Evolutionary conservation across 35 echinoderm and acorn worm genomes (phyloP).

Genomic region (Ophioderma brevispina): DNA sequence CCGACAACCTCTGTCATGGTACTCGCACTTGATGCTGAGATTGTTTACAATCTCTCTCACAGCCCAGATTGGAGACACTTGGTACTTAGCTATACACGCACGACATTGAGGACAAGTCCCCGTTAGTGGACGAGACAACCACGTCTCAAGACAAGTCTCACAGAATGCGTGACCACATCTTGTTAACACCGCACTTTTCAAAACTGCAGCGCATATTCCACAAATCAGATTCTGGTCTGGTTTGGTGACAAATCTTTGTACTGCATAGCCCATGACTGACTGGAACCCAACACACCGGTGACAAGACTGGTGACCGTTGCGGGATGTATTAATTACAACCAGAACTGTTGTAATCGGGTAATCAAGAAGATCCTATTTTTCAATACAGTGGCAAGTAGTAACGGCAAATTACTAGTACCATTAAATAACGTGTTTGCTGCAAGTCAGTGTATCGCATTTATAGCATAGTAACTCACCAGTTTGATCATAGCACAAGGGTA

Average conservation of each 20-base stretch:
- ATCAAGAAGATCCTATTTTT: too few relatives aligned
- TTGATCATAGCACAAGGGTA: too few relatives aligned
- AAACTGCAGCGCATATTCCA: constrained; percentile 84
- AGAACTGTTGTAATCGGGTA: too few relatives aligned
- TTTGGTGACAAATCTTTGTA: constrained; percentile 70
- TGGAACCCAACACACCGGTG: neutral
- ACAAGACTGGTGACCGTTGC: neutral
- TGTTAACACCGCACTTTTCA: constrained; percentile 76
- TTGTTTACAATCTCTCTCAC: constrained; percentile 81
- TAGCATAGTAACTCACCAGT: too few relatives aligned
- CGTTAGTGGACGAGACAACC: constrained; percentile 74
- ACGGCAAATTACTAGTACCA: too few relatives aligned
- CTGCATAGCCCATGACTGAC: constrained; percentile 66
- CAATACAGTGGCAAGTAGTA: too few relatives aligned
- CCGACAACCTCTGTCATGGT: constrained; percentile 69
- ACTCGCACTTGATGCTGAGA: constrained; percentile 69
- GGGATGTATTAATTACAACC: too few relatives aligned
- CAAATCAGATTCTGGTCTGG: constrained; percentile 83
- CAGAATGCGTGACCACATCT: constrained; percentile 93
- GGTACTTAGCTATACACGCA: constrained; percentile 32
- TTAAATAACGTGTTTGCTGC: too few relatives aligned
- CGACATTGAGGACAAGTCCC: constrained; percentile 89
- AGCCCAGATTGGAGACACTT: constrained; percentile 85
- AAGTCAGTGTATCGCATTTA: too few relatives aligned
- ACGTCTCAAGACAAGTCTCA: constrained; percentile 72